Percentiles rank a stretch among this genome's conserved stretches.
Evolutionary conservation across 2,888 invertebrate genomes (phyloP).

Genomic region (Cremastobaeus sp.): DNA sequence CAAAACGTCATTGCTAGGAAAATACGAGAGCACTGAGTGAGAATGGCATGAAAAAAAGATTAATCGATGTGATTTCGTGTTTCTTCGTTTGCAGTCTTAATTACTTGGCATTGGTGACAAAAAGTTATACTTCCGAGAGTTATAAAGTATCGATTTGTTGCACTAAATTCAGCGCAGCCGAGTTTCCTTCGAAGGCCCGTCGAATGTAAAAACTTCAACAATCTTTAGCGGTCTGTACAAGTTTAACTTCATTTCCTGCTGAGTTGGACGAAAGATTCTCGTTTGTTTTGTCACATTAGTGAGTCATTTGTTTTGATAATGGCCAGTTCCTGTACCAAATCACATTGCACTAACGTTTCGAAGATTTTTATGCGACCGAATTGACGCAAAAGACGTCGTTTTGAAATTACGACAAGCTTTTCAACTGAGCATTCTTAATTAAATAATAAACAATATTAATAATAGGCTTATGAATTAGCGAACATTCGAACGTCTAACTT

Average conservation of each 20-base stretch:
- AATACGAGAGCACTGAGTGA: too few relatives aligned
- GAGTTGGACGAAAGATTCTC: constrained; percentile 29
- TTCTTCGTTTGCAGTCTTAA: constrained; percentile 9
- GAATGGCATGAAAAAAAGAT: too few relatives aligned
- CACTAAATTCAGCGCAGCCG: constrained; percentile 25
- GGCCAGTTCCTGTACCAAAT: too few relatives aligned
- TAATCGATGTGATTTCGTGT: constrained; percentile 12
- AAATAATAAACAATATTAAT: too few relatives aligned
- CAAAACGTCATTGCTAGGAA: too few relatives aligned
- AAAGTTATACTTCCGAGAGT: constrained; percentile 21
- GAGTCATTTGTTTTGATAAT: constrained; percentile 32
- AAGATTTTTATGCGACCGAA: too few relatives aligned
- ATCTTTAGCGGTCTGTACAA: constrained; percentile 31
- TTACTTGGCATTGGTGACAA: constrained; percentile 17
- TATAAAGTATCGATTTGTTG: constrained; percentile 42
- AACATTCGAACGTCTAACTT: too few relatives aligned
- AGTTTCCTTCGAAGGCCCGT: constrained; percentile 27
- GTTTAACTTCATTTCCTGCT: constrained; percentile 29
- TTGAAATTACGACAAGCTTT: too few relatives aligned
- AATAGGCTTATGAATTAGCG: too few relatives aligned
- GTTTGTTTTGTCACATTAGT: constrained; percentile 31
- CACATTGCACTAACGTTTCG: too few relatives aligned
- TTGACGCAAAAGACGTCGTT: too few relatives aligned
- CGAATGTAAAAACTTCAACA: constrained; percentile 46
- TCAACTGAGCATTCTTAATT: too few relatives aligned